A percentile compares a stretch with the other conserved stretches of the same genome.
Conservation (phyloP, 2,113 vertebrate genomes). For the Megatriorchis doriae region DNA sequence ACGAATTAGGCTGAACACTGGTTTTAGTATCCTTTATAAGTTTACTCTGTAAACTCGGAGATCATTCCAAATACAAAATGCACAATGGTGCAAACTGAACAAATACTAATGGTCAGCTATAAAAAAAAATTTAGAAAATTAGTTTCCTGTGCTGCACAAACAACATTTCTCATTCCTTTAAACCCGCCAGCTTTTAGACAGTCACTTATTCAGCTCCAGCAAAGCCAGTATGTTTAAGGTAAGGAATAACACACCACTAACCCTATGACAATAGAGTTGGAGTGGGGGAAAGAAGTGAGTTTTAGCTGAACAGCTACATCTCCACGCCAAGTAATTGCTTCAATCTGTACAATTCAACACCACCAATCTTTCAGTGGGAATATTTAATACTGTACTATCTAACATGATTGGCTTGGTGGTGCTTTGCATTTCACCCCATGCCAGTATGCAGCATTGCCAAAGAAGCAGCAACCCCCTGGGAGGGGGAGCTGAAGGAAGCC, state of each 20-base stretch:
- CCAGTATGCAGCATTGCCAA: rapidly evolving
- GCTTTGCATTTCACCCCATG: neutral
- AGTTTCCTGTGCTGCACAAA: neutral
- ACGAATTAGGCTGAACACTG: neutral
- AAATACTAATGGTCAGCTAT: neutral
- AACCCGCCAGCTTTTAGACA: neutral
- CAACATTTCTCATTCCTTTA: neutral
- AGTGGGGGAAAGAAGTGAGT: neutral
- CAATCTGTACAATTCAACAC: neutral
- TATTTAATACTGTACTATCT: neutral
- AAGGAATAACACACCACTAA: neutral
- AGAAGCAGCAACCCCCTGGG: neutral
- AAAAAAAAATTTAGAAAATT: neutral
- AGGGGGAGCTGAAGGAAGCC: neutral
- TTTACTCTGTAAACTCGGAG: neutral
- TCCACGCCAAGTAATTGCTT: neutral
- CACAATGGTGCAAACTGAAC: neutral
- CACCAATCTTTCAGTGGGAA: neutral
- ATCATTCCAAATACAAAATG: neutral
- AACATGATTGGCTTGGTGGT: neutral
- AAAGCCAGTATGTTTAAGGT: neutral
- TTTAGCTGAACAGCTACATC: neutral
- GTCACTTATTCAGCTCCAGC: neutral
- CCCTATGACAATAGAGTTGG: neutral
- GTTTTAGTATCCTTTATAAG: neutral